These are phyloP conservation scores for Anas platyrhynchos DNA, from an alignment of 2,113 vertebrate species.

Conservation along the genomic window DNA sequence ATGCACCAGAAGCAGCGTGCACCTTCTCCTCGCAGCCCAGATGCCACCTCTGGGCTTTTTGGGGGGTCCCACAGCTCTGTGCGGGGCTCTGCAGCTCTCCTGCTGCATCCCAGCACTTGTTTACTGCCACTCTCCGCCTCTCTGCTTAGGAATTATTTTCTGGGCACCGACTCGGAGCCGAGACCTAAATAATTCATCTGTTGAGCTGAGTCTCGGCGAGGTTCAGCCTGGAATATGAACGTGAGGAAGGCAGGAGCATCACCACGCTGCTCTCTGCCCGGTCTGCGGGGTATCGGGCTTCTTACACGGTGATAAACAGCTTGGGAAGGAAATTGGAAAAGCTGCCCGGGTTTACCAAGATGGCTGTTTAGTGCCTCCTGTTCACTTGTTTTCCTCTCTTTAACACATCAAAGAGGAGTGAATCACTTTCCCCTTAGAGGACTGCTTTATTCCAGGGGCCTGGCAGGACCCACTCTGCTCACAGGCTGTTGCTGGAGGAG, in stretches of 20 bases:
- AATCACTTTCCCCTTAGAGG: constrained; percentile 58
- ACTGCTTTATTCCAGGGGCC: constrained; percentile 22
- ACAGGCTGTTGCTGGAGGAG: constrained; percentile 2
- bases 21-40: background rate
- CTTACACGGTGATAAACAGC: constrained; percentile 62
- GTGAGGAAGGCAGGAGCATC: background rate
- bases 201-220: background rate
- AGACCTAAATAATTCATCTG: constrained; percentile 35
- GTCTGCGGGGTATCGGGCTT: constrained; percentile 32
- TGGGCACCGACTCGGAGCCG: background rate
- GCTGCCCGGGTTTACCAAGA: constrained; percentile 57
- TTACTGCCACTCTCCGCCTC: background rate
- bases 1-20: background rate
- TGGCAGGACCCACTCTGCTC: constrained; percentile 24
- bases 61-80: too few species aligned
- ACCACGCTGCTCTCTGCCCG: background rate
- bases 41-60: background rate
- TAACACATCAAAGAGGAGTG: constrained; percentile 54
- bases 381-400: constrained; percentile 57
- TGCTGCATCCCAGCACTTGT: background rate
- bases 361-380: constrained; percentile 66
- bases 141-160: background rate
- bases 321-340: constrained; percentile 42
- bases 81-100: background rate
- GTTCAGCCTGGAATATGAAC: constrained; percentile 5